Percentiles rank a stretch among this genome's conserved stretches.
Evolutionary conservation across 2,113 vertebrate genomes (phyloP).

Genomic region (Coreoperca whiteheadi): DNA sequence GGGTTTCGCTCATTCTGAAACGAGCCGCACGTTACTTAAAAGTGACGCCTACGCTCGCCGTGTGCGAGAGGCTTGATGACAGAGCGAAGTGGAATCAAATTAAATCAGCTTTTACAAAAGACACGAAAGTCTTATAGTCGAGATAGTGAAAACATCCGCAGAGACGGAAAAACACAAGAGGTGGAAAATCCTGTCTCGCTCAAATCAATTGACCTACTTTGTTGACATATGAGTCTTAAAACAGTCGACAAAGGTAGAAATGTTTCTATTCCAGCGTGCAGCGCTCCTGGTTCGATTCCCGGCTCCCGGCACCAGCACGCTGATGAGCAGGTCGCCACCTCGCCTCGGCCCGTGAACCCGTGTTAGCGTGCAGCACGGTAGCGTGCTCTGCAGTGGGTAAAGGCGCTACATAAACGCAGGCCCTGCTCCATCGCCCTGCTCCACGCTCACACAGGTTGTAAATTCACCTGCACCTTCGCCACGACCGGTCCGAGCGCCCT

Average conservation of each 20-base stretch:
- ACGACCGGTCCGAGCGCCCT: not conserved
- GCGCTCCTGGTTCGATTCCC: not conserved
- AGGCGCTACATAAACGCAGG: not conserved
- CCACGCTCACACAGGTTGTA: not conserved
- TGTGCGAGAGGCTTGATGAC: not conserved
- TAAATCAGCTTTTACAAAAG: constrained; percentile 2
- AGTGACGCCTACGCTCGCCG: constrained; percentile 27
- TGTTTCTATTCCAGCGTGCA: not conserved
- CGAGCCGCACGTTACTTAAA: constrained; percentile 5
- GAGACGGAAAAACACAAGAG: not conserved
- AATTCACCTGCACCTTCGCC: constrained; percentile 6
- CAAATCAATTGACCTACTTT: not conserved
- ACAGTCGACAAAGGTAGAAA: not conserved
- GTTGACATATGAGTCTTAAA: not conserved
- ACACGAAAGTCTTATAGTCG: not conserved
- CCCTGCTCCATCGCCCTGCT: not conserved
- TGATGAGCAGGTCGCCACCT: constrained; percentile 7
- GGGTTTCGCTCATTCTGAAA: constrained; percentile 3
- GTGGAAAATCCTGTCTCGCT: not conserved
- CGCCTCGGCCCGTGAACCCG: not conserved
- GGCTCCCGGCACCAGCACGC: not conserved
- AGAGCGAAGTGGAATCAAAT: constrained; percentile 8
- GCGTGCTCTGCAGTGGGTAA: constrained; percentile 2
- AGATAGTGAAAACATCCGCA: constrained; percentile 2
- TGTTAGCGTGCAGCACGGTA: not conserved